Conservation (phyloP, 2,888 invertebrate genomes). For the Caenorhabditis angaria region DNA sequence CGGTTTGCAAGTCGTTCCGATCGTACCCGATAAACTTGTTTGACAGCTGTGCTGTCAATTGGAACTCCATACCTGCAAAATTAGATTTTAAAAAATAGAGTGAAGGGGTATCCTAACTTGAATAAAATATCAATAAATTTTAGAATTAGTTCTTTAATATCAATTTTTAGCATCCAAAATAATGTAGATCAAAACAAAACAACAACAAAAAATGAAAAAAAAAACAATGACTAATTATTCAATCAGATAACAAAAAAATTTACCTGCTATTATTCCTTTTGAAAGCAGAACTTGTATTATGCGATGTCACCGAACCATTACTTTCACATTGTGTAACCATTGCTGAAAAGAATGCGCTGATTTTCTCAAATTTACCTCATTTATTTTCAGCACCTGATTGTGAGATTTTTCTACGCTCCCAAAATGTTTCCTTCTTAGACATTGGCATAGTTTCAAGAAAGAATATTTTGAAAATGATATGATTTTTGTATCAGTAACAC, state of each 20-base stretch:
- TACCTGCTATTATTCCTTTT: conserved; percentile 63
- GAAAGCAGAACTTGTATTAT: conserved; percentile 48
- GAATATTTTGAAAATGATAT: neutral
- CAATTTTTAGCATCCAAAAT: conserved; percentile 25
- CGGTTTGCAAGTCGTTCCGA: conserved; percentile 58
- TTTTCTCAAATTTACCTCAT: neutral
- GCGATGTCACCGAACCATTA: conserved; percentile 53
- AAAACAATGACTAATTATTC: neutral
- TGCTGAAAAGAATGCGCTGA: conserved; percentile 28
- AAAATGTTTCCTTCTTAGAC: conserved; percentile 14
- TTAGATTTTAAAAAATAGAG: conserved; percentile 6
- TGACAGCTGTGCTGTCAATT: conserved; percentile 67
- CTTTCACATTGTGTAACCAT: conserved; percentile 53
- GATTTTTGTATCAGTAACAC: too few relatives aligned
- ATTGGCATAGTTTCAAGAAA: neutral
- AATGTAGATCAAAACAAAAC: neutral
- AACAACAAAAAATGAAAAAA: neutral
- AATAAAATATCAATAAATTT: conserved; percentile 11
- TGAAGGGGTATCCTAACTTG: conserved; percentile 10
- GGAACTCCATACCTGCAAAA: conserved; percentile 69
- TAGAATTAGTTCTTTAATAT: conserved; percentile 3
- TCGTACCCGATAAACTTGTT: conserved; percentile 69
- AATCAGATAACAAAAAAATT: neutral
- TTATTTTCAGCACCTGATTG: conserved; percentile 26
- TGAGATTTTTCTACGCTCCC: conserved; percentile 26